These are phyloP conservation scores for Ormia ochracea DNA, from an alignment of 2,888 invertebrate species.

Conservation along the genomic window DNA sequence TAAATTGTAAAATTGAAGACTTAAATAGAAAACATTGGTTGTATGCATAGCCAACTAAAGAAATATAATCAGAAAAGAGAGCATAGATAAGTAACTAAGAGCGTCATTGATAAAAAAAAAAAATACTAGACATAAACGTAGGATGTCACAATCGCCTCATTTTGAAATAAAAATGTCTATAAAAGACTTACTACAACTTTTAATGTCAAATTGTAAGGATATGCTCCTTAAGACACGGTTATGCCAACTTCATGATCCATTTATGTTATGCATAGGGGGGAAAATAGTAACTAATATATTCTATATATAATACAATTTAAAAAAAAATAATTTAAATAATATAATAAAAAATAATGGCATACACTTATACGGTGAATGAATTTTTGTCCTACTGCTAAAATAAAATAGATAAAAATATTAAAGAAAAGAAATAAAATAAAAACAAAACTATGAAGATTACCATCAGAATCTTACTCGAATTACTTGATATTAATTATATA, in stretches of 20 bases:
- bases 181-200: no score
- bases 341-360: conserved; percentile 7
- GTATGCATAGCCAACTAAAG: neutral
- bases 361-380: conserved; percentile 12
- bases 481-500: conserved; percentile 54
- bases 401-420: neutral
- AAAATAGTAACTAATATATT: conserved; percentile 17
- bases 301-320: conserved; percentile 31
- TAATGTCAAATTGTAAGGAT: no score
- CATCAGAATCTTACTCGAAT: conserved; percentile 54
- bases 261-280: no score
- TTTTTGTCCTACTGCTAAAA: conserved; percentile 23
- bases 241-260: no score
- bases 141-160: no score
- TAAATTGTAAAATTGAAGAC: conserved; percentile 18
- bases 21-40: conserved; percentile 29
- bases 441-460: conserved; percentile 31
- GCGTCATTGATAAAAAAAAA: no score
- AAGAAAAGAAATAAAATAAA: conserved; percentile 2
- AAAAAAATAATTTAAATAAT: conserved; percentile 3
- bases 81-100: conserved; percentile 3
- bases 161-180: no score
- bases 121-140: no score
- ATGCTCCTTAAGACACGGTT: no score
- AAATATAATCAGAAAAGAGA: conserved; percentile 12